Percentiles rank a stretch among this genome's conserved stretches.
These are phyloP conservation scores for Brachionus calyciflorus DNA, from an alignment of 1,140 invertebrate species.

Conservation along the genomic window DNA sequence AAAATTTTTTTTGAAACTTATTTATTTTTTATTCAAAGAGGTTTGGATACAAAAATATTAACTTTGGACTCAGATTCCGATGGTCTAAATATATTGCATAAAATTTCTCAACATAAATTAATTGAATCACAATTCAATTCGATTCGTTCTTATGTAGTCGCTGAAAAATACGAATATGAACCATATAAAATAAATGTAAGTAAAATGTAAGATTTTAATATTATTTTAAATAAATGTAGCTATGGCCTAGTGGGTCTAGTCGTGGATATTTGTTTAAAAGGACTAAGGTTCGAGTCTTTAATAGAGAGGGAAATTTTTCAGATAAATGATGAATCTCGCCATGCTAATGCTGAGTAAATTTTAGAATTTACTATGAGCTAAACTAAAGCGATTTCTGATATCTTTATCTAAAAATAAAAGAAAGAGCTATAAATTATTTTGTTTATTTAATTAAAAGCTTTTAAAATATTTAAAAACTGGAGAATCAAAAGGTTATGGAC, in stretches of 20 bases:
- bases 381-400: slow-evolving; percentile 10
- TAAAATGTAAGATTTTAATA: background rate
- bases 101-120: slow-evolving; percentile 77
- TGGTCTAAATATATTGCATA: slow-evolving; percentile 73
- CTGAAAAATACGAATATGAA: slow-evolving; percentile 73
- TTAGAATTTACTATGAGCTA: slow-evolving; percentile 41
- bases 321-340: slow-evolving; percentile 35
- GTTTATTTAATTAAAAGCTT: too few species aligned
- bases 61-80: slow-evolving; percentile 73
- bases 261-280: background rate
- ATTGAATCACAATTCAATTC: slow-evolving; percentile 71
- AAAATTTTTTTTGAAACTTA: background rate
- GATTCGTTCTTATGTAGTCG: slow-evolving; percentile 74
- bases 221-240: background rate
- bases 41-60: slow-evolving; percentile 78
- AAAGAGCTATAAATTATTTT: too few species aligned
- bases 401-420: background rate
- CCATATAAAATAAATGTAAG: slow-evolving; percentile 58
- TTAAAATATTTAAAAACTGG: too few species aligned
- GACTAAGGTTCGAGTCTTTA: slow-evolving; percentile 20
- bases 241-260: background rate
- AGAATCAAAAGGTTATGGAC: too few species aligned
- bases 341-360: slow-evolving; percentile 46
- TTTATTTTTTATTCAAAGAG: slow-evolving; percentile 50
- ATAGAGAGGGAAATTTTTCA: background rate